Base-by-base conservation (phyloP, 2,888 invertebrate genomes). In the Andrena marginata region DNA sequence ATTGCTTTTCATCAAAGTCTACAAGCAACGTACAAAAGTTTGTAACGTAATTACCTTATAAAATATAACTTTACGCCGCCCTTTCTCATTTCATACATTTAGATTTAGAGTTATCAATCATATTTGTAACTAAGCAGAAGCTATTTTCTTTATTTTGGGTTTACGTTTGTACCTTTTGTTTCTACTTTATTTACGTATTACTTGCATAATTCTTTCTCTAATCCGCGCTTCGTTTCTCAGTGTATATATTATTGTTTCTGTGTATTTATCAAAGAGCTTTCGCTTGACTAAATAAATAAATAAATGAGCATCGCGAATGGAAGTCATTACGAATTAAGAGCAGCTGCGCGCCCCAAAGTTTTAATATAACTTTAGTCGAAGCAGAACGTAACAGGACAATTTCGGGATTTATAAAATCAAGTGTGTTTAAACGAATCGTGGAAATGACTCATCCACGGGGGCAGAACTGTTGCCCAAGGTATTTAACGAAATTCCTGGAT, bases 401-500 rank as follows among this genome's bases (percentile, higher is more conserved):
- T n/a, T 31, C 4, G 31, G 16, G 20, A 71, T 31, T 13, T n/a
- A 23, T 26, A 56, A 68, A 35, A 20, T n/a, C 13, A 23, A 54
- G 6, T 60, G 29, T 60, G 23, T 2, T 29, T 31, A 60, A 26
- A 60, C 23, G 10, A 13, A 26, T 60, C 16, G 29, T 29, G 60
- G 13, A 31, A 60, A 23, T 23, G 23, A 16, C 13, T 13, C 23
- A 42, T 26, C 35, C 23, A 23, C 20, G 1, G 29, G 29, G n/a
- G 35, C 33, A 35, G 6, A 31, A 33, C 26, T 20, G 48, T 5
- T 59, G 35, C 7, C 16, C 7, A 35, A 23, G 56, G 48, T 35
- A 42, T 31, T 49, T 51, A 63, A 42, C 23, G 4, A 63, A 80
- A 82, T 82, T 75, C 42, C 16, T 67, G 42, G 8, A 59, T 68